Percentiles rank a stretch among this genome's conserved stretches.
These are phyloP conservation scores for Herpetotheres cachinnans DNA, from an alignment of 2,113 vertebrate genomes.

Conservation along the genomic window DNA sequence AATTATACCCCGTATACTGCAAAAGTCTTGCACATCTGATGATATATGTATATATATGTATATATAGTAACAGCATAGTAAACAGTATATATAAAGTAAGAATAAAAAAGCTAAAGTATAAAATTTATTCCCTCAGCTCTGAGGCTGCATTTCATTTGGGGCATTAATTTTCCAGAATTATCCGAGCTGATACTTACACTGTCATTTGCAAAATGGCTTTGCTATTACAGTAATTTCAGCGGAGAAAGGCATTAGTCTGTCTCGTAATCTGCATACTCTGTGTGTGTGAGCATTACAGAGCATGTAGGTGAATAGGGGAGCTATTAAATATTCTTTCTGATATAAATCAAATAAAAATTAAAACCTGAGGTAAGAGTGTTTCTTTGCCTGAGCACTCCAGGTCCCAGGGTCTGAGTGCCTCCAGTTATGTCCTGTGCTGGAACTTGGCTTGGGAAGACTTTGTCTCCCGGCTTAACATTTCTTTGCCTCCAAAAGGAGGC, in stretches of 20 bases:
- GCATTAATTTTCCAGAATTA: slow-evolving; percentile 68
- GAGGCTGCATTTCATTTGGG: slow-evolving; percentile 61
- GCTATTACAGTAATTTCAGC: slow-evolving; percentile 64
- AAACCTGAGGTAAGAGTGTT: slow-evolving; percentile 19
- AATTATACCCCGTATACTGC: neutral
- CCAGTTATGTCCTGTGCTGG: neutral
- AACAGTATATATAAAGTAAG: neutral
- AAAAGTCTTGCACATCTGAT: neutral
- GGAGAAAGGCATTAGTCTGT: slow-evolving; percentile 60
- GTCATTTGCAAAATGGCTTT: slow-evolving; percentile 69
- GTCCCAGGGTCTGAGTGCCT: neutral
- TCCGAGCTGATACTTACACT: slow-evolving; percentile 53
- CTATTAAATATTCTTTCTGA: slow-evolving; percentile 46
- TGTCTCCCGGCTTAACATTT: neutral
- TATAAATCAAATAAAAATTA: slow-evolving; percentile 55
- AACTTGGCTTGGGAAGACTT: neutral
- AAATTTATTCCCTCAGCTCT: slow-evolving; percentile 40
- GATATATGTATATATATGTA: neutral
- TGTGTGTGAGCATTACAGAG: neutral
- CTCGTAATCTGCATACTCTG: slow-evolving; percentile 34
- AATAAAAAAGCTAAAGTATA: slow-evolving; percentile 48
- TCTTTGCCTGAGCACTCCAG: neutral
- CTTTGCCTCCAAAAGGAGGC: neutral
- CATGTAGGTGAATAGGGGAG: slow-evolving; percentile 21
- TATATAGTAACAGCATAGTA: neutral